Evolutionary conservation across 2,888 invertebrate genomes (phyloP).

Genomic region (Plagiodera versicolora): DNA sequence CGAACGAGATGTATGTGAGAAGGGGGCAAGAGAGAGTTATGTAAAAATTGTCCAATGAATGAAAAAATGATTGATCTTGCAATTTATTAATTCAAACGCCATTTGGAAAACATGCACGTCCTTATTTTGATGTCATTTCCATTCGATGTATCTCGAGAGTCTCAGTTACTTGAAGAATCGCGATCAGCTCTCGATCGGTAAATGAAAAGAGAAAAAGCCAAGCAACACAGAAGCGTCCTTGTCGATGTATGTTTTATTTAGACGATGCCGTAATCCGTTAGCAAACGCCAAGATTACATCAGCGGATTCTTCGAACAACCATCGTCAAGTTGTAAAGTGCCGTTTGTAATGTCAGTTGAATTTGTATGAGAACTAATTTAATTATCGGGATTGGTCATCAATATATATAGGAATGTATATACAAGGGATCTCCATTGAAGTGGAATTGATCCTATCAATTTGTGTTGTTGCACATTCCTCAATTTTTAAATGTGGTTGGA

Average conservation of each 20-base stretch:
- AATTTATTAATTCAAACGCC: no score
- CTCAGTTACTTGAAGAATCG: neutral
- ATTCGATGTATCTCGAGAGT: neutral
- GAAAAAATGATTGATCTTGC: no score
- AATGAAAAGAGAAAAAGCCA: neutral
- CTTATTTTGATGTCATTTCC: no score
- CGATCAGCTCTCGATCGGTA: neutral
- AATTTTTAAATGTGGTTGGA: no score
- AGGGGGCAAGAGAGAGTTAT: no score
- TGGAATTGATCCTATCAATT: no score
- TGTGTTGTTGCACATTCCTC: no score
- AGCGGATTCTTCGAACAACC: neutral
- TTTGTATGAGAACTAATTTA: neutral
- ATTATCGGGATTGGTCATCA: neutral
- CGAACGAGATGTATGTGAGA: no score
- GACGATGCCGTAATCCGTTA: neutral
- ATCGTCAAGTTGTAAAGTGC: neutral
- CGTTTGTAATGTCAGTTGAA: neutral
- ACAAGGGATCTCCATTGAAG: no score
- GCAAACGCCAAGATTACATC: constrained; percentile 1
- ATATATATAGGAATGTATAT: no score
- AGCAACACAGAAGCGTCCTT: neutral
- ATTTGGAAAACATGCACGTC: no score
- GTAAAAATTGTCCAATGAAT: no score
- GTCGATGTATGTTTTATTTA: neutral